Evolutionary conservation across 2,888 invertebrate genomes (phyloP).

Genomic region (Ephialtes manifestator): DNA sequence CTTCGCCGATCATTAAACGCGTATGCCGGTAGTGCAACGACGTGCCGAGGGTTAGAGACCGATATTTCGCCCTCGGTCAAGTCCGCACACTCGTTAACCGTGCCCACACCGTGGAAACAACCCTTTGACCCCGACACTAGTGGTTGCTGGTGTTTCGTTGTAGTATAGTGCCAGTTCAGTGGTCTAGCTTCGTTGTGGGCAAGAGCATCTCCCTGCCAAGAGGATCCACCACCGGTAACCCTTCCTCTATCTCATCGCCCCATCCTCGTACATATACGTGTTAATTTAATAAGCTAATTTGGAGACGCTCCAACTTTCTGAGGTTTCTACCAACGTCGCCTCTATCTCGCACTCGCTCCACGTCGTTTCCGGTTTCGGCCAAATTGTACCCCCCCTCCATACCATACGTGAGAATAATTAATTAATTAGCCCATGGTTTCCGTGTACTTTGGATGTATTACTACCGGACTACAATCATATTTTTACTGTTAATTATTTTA

Average conservation of each 20-base stretch:
- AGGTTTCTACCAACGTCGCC: conserved; percentile 73
- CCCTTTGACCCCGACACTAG: conserved; percentile 56
- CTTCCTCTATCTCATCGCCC: conserved; percentile 52
- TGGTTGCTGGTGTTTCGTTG: conserved; percentile 18
- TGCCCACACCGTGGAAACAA: conserved; percentile 46
- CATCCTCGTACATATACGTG: conserved; percentile 71
- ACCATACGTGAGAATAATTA: conserved; percentile 75
- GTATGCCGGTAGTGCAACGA: conserved; percentile 38
- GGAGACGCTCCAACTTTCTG: conserved; percentile 79
- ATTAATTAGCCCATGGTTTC: conserved; percentile 76
- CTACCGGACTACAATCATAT: background rate
- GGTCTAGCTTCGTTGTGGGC: conserved; percentile 45
- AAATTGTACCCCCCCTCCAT: conserved; percentile 73
- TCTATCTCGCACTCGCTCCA: conserved; percentile 43
- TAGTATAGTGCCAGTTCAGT: conserved; percentile 30
- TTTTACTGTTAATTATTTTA: background rate
- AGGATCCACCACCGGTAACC: conserved; percentile 33
- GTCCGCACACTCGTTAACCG: conserved; percentile 37
- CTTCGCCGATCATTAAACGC: conserved; percentile 65
- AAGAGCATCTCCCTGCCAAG: conserved; percentile 55
- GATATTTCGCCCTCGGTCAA: conserved; percentile 42
- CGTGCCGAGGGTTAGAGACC: conserved; percentile 32
- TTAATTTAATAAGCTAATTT: conserved; percentile 85
- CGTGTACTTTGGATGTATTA: conserved; percentile 9
- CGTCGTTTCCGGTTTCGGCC: conserved; percentile 63